Base-by-base conservation (phyloP, 2,888 invertebrate species). In the Eupithecia exiguata region DNA sequence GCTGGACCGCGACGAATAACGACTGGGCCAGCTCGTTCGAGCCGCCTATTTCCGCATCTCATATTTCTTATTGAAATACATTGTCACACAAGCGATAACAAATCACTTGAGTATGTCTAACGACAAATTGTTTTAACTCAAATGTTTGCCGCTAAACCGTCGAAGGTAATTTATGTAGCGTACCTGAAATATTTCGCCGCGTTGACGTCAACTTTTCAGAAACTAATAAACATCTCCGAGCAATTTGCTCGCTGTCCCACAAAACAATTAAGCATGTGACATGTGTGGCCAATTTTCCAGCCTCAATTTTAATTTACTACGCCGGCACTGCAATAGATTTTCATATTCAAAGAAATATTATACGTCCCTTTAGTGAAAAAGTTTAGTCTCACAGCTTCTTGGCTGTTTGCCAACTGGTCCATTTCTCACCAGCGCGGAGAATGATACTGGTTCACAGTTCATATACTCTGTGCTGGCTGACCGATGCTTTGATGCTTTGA, bases 361-460 rank as follows among this genome's bases (percentile, higher is more conserved):
- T 88, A 87, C 85, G 86, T 87, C 84, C 84, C 86, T 88, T 87
- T 80, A 79, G 81, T 83, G 88, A 89, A 89, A 87, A 80, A 79
- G 30, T 70, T 63, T 75, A 65, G 75, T 76, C 82, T 87, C 79
- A 78, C 79, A 85, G 83, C 82, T 79, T 76, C 72, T 88, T 93
- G 94, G 94, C 91, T 68, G 16, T 12, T 4, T 78, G 91, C 94
- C 94, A 94, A 89, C 82, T 91, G 89, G 87, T 92, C 88, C 91
- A 90, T 92, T 92, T 93, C 91, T 89, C 84, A 87, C 88, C 82
- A 74, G 87, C 86, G 85, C 87, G 83, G 82, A 86, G 86, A 90
- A 89, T 90, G 91, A 91, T 92, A 88, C 88, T 88, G 84, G 91
- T 92, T 91, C 91, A 91, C 90, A 91, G 91, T 90, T 92, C 92